Evolutionary conservation across 2,113 vertebrate genomes (phyloP).

Genomic region (Oreochromis aureus): DNA sequence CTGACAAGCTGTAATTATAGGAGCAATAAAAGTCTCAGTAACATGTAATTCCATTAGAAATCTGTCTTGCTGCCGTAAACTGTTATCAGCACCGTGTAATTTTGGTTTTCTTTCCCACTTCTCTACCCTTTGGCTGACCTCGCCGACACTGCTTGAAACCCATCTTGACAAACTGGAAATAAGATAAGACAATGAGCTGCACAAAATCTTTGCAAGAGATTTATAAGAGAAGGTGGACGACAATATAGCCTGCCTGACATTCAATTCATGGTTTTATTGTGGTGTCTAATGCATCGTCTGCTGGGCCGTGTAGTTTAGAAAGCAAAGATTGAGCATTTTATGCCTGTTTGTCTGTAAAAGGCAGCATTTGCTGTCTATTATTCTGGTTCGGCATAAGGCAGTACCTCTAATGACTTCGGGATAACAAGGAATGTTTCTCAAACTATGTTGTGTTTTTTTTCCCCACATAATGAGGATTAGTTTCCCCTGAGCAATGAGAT

Average conservation of each 20-base stretch:
- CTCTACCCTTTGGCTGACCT: conserved; percentile 1
- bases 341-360: neutral
- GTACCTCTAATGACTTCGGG: conserved; percentile 28
- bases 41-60: conserved; percentile 65
- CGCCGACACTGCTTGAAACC: neutral
- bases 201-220: neutral
- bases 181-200: neutral
- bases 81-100: conserved; percentile 51
- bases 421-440: conserved; percentile 33
- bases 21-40: conserved; percentile 54
- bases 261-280: neutral
- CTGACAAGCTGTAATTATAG: conserved; percentile 57
- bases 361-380: conserved; percentile 2
- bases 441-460: neutral
- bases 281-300: neutral
- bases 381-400: neutral
- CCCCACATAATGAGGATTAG: conserved; percentile 40
- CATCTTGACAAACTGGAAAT: neutral
- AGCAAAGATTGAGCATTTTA: neutral
- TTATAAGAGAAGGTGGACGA: neutral
- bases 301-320: neutral
- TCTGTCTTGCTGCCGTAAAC: neutral
- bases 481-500: conserved; percentile 49
- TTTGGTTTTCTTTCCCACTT: conserved; percentile 12
- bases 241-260: neutral